Evolutionary conservation across 1,140 invertebrate genomes (phyloP), one percentile per base, ranked within the genome.

Genomic region (Macrostomum lignano): DNA sequence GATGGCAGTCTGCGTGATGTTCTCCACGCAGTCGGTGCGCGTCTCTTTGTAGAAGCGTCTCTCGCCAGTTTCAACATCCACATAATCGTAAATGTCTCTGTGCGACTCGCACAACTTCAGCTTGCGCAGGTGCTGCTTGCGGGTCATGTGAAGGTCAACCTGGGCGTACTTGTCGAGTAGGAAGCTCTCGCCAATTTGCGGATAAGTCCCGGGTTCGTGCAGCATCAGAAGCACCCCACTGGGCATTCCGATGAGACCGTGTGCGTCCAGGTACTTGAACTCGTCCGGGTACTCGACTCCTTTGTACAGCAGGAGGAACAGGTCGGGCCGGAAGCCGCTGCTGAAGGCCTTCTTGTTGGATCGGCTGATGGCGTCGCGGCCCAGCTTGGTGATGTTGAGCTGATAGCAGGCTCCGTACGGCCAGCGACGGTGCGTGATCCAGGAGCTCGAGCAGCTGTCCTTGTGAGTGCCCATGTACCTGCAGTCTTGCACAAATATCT

Each of bases 201-300:
- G 32, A 33, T 17, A 33, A n/a, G 32, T 33, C 6, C 17, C 19
- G 4, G 32, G 32, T 15, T 33, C 32, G 19, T 33, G 32, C 10
- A 33, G 9, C 32, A 33, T 33, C 22, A 33, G 11, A 10, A 33
- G 5, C 24, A 33, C 19, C 17, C 32, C 32, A n/a, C 13, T 20
- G 5, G 32, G 32, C 4, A 17, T 14, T 25, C 10, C 13, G 17
- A 33, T 14, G 4, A n/a, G 7, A 24, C 26, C 26, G 11, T 17
- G 19, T 7, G 32, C 22, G 26, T 33, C 32, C 3, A 25, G 24
- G 24, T n/a, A n/a, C n/a, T 33, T 22, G 17, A 19, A 23, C 4
- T 33, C 17, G 17, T 4, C 2, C 3, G 32, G 32, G 17, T 17
- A 33, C 26, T 21, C 22, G 11, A 33, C 10, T 14, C 11, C 19